phyloP scores from a whole-genome alignment of 2,113 vertebrate species.

The Ardeotis arabs region DNA sequence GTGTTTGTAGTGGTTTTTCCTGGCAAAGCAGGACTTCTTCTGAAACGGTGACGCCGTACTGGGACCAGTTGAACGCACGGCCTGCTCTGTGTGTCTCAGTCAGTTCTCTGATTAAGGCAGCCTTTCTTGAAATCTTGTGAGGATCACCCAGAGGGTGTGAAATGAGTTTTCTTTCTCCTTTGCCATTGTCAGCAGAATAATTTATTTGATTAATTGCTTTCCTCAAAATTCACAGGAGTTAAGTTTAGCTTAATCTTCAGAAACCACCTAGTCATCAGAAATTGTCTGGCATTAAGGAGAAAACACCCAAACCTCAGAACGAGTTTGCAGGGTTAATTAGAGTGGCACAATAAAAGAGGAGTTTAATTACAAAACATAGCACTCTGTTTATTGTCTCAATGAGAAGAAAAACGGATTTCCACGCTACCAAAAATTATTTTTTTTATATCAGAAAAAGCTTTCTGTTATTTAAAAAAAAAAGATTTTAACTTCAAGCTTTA shows the following conservation, averaged over 20 bases:
- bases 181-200: background rate
- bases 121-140: background rate
- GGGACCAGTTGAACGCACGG: background rate
- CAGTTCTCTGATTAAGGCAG: background rate
- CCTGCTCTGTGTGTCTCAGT: background rate
- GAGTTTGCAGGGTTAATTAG: background rate
- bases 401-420: background rate
- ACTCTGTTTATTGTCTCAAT: background rate
- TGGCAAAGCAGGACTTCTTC: background rate
- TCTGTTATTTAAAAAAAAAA: background rate
- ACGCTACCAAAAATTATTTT: background rate
- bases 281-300: background rate
- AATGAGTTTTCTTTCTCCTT: background rate
- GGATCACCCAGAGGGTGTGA: background rate
- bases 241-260: background rate
- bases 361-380: background rate
- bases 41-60: background rate
- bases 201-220: background rate
- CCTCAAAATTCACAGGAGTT: background rate
- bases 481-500: background rate
- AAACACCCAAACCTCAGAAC: background rate
- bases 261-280: background rate
- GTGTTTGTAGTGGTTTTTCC: background rate
- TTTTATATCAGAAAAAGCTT: background rate
- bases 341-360: background rate